Evolutionary conservation across 1,140 invertebrate genomes (phyloP).

Genomic region (Teleogryllus occipitalis): DNA sequence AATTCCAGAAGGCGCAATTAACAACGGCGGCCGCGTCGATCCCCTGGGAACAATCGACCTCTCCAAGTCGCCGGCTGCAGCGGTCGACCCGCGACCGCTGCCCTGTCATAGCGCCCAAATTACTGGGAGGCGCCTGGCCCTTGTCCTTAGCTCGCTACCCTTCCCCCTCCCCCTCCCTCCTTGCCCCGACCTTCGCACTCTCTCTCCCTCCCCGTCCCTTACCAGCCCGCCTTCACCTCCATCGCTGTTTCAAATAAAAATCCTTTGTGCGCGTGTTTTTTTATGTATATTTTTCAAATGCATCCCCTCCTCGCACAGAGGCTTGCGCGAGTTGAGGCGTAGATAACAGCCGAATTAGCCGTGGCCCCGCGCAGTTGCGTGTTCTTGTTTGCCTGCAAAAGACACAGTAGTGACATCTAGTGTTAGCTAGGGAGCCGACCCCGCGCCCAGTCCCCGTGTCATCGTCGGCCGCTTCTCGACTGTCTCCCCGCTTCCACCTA

Average conservation of each 20-base stretch:
- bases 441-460: background rate
- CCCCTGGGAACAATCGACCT: background rate
- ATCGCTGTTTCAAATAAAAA: background rate
- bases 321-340: background rate
- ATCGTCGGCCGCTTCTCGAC: background rate
- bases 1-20: background rate
- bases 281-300: background rate
- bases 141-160: background rate
- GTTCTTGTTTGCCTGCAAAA: slow-evolving; percentile 1
- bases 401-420: background rate
- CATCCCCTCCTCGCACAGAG: background rate
- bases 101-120: background rate
- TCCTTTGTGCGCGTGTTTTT: background rate
- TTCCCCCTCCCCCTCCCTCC: background rate
- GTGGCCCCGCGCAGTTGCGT: background rate
- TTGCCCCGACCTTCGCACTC: background rate
- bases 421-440: background rate
- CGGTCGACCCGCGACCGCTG: background rate
- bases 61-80: background rate
- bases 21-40: background rate
- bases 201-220: background rate
- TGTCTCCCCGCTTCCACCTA: background rate
- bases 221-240: background rate
- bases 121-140: background rate
- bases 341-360: background rate